A percentile compares a stretch with the other conserved stretches of the same genome.
These are phyloP conservation scores for Drosophila sechellia DNA, from an alignment of 1,140 invertebrate genomes.

Conservation along the genomic window DNA sequence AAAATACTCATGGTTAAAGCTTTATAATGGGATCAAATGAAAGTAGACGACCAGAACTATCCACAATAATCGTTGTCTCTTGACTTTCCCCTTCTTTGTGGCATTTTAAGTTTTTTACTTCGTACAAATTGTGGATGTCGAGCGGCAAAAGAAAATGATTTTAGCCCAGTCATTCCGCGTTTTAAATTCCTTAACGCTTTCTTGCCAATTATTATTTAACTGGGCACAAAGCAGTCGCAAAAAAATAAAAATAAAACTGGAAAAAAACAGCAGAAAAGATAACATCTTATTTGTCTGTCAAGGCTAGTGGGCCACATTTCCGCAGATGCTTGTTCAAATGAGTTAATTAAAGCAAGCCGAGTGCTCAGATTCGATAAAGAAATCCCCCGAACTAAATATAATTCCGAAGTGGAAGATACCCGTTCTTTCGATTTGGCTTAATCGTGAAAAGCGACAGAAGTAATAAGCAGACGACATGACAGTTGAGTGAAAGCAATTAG, in stretches of 20 bases:
- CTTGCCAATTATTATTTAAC: constrained; percentile 63
- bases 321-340: constrained; percentile 27
- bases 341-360: constrained; percentile 47
- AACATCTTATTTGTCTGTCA: constrained; percentile 62
- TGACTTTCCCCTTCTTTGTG: constrained; percentile 50
- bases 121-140: constrained; percentile 9
- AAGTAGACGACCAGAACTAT: constrained; percentile 22
- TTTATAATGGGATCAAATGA: constrained; percentile 20
- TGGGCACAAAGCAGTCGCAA: constrained; percentile 14
- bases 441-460: constrained; percentile 68
- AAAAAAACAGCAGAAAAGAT: constrained; percentile 27
- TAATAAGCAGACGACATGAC: constrained; percentile 75
- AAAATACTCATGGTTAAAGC: background rate
- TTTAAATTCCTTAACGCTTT: constrained; percentile 53
- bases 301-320: constrained; percentile 47
- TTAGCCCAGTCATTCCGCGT: constrained; percentile 36
- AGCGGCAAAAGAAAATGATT: constrained; percentile 19
- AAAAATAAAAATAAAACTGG: background rate
- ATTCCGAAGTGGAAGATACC: constrained; percentile 46
- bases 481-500: constrained; percentile 74
- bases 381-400: constrained; percentile 30
- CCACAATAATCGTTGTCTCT: constrained; percentile 2
- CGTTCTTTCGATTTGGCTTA: constrained; percentile 44
- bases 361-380: constrained; percentile 33
- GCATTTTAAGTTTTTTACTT: constrained; percentile 23